Percentiles rank a stretch among this genome's conserved stretches.
These are phyloP conservation scores for Camelus bactrianus DNA, from an alignment of 2,113 vertebrate species.

Conservation along the genomic window DNA sequence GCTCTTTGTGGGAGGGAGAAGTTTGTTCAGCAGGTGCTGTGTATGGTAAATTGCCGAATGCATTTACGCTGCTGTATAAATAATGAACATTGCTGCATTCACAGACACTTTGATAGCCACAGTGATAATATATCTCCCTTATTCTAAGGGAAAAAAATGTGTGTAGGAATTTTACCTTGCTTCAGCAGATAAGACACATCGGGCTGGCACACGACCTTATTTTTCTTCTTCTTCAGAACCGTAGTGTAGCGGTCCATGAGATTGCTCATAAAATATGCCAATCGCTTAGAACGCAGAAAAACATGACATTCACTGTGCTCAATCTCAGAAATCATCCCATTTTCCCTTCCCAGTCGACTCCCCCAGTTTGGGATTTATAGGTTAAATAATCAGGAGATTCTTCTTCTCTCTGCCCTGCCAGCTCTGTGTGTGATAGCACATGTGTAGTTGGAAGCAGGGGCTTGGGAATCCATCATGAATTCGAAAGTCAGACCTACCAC, in stretches of 20 bases:
- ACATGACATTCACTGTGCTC: not conserved
- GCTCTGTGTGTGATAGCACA: not conserved
- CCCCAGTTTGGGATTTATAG: not conserved
- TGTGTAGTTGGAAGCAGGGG: not conserved
- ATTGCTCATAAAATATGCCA: slow-evolving; percentile 26
- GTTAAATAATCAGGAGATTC: not conserved
- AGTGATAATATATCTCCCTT: slow-evolving; percentile 62
- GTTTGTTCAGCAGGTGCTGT: slow-evolving; percentile 68
- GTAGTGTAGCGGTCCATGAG: not conserved
- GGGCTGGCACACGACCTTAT: slow-evolving; percentile 7
- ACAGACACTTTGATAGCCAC: slow-evolving; percentile 59
- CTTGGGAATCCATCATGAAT: not conserved
- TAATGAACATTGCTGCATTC: slow-evolving; percentile 65
- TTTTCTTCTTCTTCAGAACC: slow-evolving; percentile 59
- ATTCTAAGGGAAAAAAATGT: slow-evolving; percentile 59
- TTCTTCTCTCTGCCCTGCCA: not conserved
- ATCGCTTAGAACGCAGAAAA: slow-evolving; percentile 12
- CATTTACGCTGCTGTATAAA: slow-evolving; percentile 64
- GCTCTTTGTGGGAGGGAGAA: slow-evolving; percentile 31
- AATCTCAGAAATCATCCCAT: not conserved
- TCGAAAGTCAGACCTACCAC: not conserved
- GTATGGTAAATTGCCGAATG: slow-evolving; percentile 60
- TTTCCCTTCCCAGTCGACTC: not conserved
- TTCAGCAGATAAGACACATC: slow-evolving; percentile 58
- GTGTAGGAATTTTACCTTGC: slow-evolving; percentile 52